phyloP scores from a whole-genome alignment of 92 coral and sea anemone genomes.

The Hydrozoanthus gracilis region DNA sequence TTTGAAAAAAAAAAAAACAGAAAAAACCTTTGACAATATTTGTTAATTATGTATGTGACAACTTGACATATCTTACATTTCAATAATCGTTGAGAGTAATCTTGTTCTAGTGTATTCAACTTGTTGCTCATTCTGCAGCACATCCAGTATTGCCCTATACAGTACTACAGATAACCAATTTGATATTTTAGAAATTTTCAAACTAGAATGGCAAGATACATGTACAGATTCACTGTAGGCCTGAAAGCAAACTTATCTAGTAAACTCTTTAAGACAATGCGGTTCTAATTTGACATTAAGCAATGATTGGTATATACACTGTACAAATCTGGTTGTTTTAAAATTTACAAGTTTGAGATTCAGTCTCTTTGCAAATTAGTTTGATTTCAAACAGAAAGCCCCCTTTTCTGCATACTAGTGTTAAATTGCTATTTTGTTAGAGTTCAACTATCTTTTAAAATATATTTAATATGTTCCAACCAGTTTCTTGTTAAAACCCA shows the following conservation, averaged over 20 bases:
- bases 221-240: no score
- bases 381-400: background rate
- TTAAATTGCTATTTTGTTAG: constrained; percentile 6
- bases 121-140: no score
- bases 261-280: background rate
- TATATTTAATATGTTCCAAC: constrained; percentile 24
- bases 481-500: constrained; percentile 71
- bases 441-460: constrained; percentile 34
- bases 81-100: no score
- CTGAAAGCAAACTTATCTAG: background rate
- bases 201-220: no score
- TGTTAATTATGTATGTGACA: no score
- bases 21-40: no score
- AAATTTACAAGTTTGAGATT: background rate
- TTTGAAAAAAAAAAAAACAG: no score
- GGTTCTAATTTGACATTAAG: background rate
- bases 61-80: no score
- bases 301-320: constrained; percentile 27
- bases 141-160: no score
- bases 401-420: constrained; percentile 10
- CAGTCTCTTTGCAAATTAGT: background rate
- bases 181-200: no score
- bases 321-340: background rate
- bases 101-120: no score
- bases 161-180: no score